Conservation (phyloP, 2,888 invertebrate genomes). For the Dicranocentrus wangi region DNA sequence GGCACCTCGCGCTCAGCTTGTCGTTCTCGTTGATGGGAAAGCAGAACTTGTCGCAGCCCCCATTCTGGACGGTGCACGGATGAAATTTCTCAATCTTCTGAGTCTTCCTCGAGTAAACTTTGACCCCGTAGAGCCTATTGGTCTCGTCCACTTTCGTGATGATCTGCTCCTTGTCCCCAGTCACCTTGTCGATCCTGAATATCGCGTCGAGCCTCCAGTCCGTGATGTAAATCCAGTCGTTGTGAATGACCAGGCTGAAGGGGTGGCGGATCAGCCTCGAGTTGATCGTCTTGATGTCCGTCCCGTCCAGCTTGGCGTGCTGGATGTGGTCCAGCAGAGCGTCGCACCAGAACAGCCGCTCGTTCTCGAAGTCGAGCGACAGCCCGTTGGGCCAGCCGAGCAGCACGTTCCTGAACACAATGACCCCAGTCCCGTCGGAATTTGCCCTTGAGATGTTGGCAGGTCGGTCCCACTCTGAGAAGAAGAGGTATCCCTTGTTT, state of each 20-base stretch:
- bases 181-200: conserved; percentile 89
- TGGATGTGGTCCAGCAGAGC: conserved; percentile 96
- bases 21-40: conserved; percentile 81
- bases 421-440: conserved; percentile 89
- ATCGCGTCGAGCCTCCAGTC: conserved; percentile 98
- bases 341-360: conserved; percentile 97
- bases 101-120: conserved; percentile 85
- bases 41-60: conserved; percentile 95
- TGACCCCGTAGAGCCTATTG: conserved; percentile 92
- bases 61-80: conserved; percentile 89
- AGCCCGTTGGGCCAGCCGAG: conserved; percentile 98
- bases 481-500: conserved; percentile 89
- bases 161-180: conserved; percentile 89
- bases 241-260: conserved; percentile 91
- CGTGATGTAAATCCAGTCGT: conserved; percentile 94
- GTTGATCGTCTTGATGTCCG: conserved; percentile 90
- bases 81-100: conserved; percentile 83
- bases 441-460: conserved; percentile 96
- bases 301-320: conserved; percentile 92
- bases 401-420: conserved; percentile 91
- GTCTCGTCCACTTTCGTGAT: conserved; percentile 91
- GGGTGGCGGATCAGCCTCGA: conserved; percentile 90
- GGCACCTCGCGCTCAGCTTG: conserved; percentile 80
- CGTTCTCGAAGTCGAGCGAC: conserved; percentile 90
- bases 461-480: conserved; percentile 96